Conservation (phyloP, 2,113 vertebrate species). For the Barbus barbus region DNA sequence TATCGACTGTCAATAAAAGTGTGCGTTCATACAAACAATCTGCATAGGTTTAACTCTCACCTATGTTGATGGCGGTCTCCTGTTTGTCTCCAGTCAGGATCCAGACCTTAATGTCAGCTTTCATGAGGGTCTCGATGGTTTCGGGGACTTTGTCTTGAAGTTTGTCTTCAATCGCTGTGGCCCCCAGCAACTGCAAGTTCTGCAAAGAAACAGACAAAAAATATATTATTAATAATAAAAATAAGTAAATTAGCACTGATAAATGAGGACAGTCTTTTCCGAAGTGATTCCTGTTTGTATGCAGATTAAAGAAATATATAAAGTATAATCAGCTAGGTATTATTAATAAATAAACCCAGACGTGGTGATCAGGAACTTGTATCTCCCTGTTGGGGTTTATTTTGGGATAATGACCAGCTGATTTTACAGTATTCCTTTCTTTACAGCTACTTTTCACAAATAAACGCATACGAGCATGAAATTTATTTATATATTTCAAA, state of each 20-base stretch:
- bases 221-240: not conserved
- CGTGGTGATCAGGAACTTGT: not conserved
- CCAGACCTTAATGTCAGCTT: constrained; percentile 99
- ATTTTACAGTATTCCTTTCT: not conserved
- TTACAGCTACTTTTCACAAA: not conserved
- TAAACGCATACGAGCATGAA: not conserved
- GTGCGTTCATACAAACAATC: not conserved
- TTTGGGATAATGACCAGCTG: not conserved
- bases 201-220: constrained; percentile 55
- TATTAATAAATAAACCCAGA: not conserved
- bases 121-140: constrained; percentile 96
- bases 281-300: not conserved
- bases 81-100: constrained; percentile 98
- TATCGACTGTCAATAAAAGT: not conserved
- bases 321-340: not conserved
- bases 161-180: constrained; percentile 97
- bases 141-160: constrained; percentile 97
- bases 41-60: constrained; percentile 68
- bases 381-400: not conserved
- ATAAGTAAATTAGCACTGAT: not conserved
- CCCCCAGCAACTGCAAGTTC: constrained; percentile 96
- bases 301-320: not conserved
- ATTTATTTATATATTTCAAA: not conserved
- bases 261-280: not conserved
- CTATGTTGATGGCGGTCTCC: constrained; percentile 97